Evolutionary conservation across 2,113 vertebrate genomes (phyloP), one percentile per base, ranked within the genome.

Genomic region (Himantopus leucocephalus): DNA sequence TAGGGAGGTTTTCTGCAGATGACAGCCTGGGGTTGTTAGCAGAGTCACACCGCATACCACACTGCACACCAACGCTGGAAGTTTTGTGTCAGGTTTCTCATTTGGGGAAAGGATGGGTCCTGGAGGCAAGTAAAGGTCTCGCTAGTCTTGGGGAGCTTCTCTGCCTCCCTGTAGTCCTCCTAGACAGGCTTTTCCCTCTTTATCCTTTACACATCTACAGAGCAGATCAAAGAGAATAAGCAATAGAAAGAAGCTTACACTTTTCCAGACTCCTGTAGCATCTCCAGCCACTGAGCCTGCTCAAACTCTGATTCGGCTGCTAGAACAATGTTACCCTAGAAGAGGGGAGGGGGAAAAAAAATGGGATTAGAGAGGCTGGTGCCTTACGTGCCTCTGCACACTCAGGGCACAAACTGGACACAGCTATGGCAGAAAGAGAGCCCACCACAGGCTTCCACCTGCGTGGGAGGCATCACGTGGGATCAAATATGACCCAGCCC

Each of bases 191-290:
- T 90, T 47, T 52, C 47, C 21, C n/a, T 32, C 41, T 66, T 67
- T 52, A 56, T 50, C 48, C 13, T 34, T 48, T 43, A 53, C 8
- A 84, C 12, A 30, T 56, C 53, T 75, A 75, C 43, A 74, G 66
- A 32, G 21, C 13, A 53, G 62, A 79, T 37, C 30, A 84, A 94
- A 92, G 47, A 59, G 37, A 78, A 50, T 34, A 94, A 90, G 77
- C 68, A 90, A 84, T 3, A 79, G 75, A 94, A 80, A 82, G 58
- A 14, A 72, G 68, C 84, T 99, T 98, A 99, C 99, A 99, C 99
- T 99, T 99, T 99, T 86, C 99, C 99, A 3, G 99, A 99, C 68
- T 99, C 99, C 95, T 99, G 99, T 66, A 99, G 98, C 98, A 99
- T 99, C 96, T 99, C 99, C 96, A 99, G 97, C 99, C 99, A 99